phyloP scores from a whole-genome alignment of 2,888 invertebrate genomes.

The Papilio demoleus region DNA sequence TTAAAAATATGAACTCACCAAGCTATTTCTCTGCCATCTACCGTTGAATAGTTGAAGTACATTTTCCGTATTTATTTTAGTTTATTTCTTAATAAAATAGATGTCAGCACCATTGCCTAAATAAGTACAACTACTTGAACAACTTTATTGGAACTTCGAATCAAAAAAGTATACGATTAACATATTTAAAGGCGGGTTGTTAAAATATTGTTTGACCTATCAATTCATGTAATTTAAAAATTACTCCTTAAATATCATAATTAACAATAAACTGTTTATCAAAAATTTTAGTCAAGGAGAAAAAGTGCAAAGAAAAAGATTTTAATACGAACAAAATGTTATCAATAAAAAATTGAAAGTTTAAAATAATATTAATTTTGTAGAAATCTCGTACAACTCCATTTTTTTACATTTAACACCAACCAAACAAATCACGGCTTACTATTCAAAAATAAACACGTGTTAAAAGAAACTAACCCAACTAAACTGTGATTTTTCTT shows the following conservation, averaged over 20 bases:
- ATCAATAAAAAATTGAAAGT: no score
- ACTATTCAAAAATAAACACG: background rate
- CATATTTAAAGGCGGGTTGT: no score
- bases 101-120: conserved; percentile 36
- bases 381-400: background rate
- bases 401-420: no score
- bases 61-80: background rate
- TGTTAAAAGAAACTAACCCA: background rate
- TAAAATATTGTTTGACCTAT: no score
- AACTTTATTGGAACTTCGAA: no score
- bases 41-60: conserved; percentile 38
- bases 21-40: conserved; percentile 27
- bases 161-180: no score
- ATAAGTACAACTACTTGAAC: no score
- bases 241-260: no score
- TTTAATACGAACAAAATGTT: background rate
- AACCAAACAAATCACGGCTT: background rate
- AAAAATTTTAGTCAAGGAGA: no score
- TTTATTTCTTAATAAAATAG: background rate
- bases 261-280: no score
- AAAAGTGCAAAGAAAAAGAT: background rate
- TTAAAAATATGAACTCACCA: no score
- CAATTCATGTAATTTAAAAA: no score
- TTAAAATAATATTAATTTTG: background rate
- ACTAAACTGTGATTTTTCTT: background rate